Base-by-base conservation (phyloP, 2,888 invertebrate genomes). In the Agrypnus murinus region DNA sequence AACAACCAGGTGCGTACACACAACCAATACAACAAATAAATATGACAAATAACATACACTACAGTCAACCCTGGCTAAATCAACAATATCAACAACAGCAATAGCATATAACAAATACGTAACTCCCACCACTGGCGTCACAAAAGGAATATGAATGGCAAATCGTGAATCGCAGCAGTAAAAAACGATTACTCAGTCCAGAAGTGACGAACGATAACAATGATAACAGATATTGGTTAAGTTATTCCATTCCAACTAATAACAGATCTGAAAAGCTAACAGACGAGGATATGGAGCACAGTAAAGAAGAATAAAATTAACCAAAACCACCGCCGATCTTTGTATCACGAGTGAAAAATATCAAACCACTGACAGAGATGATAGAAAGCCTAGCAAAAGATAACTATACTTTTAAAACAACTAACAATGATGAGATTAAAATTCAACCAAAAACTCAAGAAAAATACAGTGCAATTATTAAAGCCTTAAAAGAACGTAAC, bases 401-500 rank as follows among this genome's bases (percentile, higher is more conserved):
- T 14, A 14, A 17, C 25, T 45, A 45, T 32, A 43, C 25, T 19
- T 6, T 60, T 31, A 46, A 60, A 60, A 43, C 46, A 43, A 60
- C 19, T 45, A 60, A 14, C 45, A 19, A 60, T 2, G 60, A 46
- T 4, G 17, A 59, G 43, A 40, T 43, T 58, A 59, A 59, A 40
- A 43, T 59, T n/a, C 43, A 59, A 59, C 59, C 25, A 31, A 38
- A 59, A 59, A 59, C 43, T 15, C 14, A 36, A 25, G 31, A 59
- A 45, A 58, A 15, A n/a, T 58, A 40, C 14, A 58, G 58, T 58
- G 58, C 15, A 58, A 58, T 58, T 17, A 58, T 58, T 19, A 58
- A 38, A 40, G 7, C 40, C 12, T 58, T 58, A 58, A 38, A 58
- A 17, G 38, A 58, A 58, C 58, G 8, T 38, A 58, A 34, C 7